Evolutionary conservation across 2,113 vertebrate species (phyloP).

Genomic region (Athene cunicularia): DNA sequence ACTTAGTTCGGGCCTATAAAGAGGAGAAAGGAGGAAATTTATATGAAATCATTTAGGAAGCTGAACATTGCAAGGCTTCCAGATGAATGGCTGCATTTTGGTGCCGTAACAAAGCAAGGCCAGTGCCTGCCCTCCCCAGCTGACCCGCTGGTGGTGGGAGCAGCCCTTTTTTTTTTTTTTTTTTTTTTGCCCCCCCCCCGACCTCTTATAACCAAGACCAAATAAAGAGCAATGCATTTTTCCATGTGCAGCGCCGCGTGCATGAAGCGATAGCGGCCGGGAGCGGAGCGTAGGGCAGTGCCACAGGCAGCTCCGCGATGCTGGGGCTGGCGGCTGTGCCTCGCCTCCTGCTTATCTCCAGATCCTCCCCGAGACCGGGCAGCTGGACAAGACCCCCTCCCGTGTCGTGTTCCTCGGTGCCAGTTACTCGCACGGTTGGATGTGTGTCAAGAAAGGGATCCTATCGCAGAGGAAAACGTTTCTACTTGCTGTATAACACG

Average conservation of each 20-base stretch:
- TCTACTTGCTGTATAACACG: background rate
- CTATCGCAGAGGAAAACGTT: background rate
- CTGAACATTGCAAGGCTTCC: background rate
- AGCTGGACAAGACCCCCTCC: background rate
- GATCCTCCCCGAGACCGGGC: accelerated
- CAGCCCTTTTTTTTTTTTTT: background rate
- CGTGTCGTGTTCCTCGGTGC: accelerated
- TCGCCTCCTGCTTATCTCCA: background rate
- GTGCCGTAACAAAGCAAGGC: background rate
- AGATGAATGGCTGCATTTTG: accelerated
- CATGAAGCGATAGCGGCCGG: background rate
- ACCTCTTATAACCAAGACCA: background rate
- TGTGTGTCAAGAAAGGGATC: background rate
- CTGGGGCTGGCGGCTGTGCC: background rate
- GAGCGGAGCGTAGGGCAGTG: accelerated
- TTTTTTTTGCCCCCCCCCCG: background rate
- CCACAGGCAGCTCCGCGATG: background rate
- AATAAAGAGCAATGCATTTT: background rate
- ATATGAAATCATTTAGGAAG: background rate
- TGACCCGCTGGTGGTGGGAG: background rate
- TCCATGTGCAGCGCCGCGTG: accelerated
- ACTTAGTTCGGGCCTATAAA: background rate
- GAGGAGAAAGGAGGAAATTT: background rate
- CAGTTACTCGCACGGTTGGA: background rate
- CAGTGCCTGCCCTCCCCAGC: background rate